A percentile compares a stretch with the other conserved stretches of the same genome.
phyloP scores from a whole-genome alignment of 2,113 vertebrate genomes.

The Trochalopteron elliotii region DNA sequence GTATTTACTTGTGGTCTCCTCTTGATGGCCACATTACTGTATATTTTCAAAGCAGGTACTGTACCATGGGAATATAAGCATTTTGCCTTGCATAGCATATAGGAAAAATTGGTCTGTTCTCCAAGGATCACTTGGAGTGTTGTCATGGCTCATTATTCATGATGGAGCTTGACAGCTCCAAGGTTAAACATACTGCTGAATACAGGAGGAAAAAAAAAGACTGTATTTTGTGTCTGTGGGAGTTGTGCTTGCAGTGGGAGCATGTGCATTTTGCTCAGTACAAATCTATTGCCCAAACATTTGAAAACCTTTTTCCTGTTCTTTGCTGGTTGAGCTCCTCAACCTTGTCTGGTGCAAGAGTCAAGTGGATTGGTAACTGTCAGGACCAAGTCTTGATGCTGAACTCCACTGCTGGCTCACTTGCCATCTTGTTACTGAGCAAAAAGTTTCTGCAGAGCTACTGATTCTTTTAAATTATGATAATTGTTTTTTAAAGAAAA shows the following conservation, averaged over 20 bases:
- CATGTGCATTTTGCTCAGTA: neutral
- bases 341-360: neutral
- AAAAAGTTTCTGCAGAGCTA: neutral
- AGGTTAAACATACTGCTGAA: slow-evolving; percentile 54
- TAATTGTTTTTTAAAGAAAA: neutral
- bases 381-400: neutral
- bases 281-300: neutral
- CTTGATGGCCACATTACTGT: slow-evolving; percentile 49
- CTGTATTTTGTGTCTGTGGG: neutral
- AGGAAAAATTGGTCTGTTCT: slow-evolving; percentile 55
- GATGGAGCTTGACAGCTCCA: slow-evolving; percentile 61
- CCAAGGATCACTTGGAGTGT: slow-evolving; percentile 39
- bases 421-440: neutral
- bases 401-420: neutral
- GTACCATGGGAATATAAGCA: neutral
- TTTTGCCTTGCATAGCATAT: slow-evolving; percentile 46
- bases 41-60: neutral
- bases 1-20: slow-evolving; percentile 46
- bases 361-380: neutral
- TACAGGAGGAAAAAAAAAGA: neutral
- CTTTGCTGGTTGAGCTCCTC: neutral
- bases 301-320: neutral
- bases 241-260: neutral
- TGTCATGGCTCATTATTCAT: slow-evolving; percentile 66
- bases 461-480: neutral